Evolutionary conservation across 2,888 invertebrate genomes (phyloP).

Genomic region (Cremastinae sp.): DNA sequence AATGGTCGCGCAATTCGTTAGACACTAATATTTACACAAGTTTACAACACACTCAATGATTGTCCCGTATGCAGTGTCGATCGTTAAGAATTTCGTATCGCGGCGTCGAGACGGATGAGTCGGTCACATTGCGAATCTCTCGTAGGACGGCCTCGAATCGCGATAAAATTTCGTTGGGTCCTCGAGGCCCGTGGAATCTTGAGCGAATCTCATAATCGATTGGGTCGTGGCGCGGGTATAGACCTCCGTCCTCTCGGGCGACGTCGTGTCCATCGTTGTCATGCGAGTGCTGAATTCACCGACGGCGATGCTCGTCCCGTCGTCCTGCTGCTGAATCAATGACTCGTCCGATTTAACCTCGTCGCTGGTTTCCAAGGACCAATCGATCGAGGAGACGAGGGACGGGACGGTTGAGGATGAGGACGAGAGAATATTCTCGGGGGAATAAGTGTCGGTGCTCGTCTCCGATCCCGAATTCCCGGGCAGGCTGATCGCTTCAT

Average conservation of each 20-base stretch:
- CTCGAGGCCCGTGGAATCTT: conserved; percentile 56
- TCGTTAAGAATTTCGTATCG: conserved; percentile 45
- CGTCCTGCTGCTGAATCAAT: conserved; percentile 73
- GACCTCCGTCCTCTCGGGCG: conserved; percentile 82
- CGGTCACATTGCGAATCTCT: conserved; percentile 64
- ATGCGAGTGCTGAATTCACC: conserved; percentile 75
- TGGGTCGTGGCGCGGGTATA: conserved; percentile 80
- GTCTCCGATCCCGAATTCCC: conserved; percentile 4
- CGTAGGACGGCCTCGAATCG: conserved; percentile 28
- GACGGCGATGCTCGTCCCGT: conserved; percentile 76
- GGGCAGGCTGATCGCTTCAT: neutral
- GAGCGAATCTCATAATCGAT: conserved; percentile 70
- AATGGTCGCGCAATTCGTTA: conserved; percentile 42
- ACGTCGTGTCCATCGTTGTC: conserved; percentile 82
- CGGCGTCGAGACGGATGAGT: conserved; percentile 62
- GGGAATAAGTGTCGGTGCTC: conserved; percentile 30
- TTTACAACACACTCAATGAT: conserved; percentile 44
- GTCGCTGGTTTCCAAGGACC: conserved; percentile 82
- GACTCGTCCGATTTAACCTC: conserved; percentile 80
- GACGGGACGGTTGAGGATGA: neutral
- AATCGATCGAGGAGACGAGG: conserved; percentile 44
- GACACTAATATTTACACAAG: conserved; percentile 57
- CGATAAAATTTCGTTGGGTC: conserved; percentile 12
- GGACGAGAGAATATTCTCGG: too few relatives aligned
- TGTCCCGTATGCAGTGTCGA: neutral